Base-by-base conservation (phyloP, 2,797 vertebrate genomes). In the Clarias laeviceps region DNA sequence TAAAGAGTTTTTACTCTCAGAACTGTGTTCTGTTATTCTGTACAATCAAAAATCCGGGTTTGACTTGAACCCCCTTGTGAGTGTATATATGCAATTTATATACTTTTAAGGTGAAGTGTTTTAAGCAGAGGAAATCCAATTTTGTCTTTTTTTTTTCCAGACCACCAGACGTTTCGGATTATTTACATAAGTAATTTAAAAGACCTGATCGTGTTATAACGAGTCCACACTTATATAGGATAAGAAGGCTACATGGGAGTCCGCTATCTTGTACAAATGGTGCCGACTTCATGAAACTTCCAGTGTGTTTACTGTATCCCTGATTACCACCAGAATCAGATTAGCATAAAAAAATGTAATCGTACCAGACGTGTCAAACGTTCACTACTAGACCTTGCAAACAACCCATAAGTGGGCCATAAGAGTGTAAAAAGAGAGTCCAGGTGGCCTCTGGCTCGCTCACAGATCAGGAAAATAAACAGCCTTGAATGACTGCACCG, bases 391-490 rank as follows among this genome's bases (percentile, higher is more conserved):
- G 15, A 40, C 2, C 76, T 32, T 34, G 37, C 72, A 86, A 87
- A 68, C 82, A 66, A 24, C 15, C 32, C 37, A 50, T 11, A 12
- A 18, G 24, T 62, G 84, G 82, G 77, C 56, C 65, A 70, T 80
- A 82, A 68, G n/a, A 86, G 61, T 76, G 83, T 62, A 82, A 86
- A 81, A 78, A 37, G 56, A 69, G 68, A 24, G 66, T 82, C 84
- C 82, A 88, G 85, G 87, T 86, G 86, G 86, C 84, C 86, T 57
- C 66, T 22, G 57, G 0, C 32, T 61, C 87, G 87, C 84, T 77
- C 69, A 82, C 80, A 81, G 80, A 80, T 85, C 69, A 80, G 86
- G 83, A 90, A 90, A 89, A 90, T 85, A 90, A 91, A 91, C 87
- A 90, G 66, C 22, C 27, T 27, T 87, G 88, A 90, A 89, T 90